Evolutionary conservation across 2,888 invertebrate genomes (phyloP), one percentile per base, ranked within the genome.

Genomic region (Diabrotica balteata): DNA sequence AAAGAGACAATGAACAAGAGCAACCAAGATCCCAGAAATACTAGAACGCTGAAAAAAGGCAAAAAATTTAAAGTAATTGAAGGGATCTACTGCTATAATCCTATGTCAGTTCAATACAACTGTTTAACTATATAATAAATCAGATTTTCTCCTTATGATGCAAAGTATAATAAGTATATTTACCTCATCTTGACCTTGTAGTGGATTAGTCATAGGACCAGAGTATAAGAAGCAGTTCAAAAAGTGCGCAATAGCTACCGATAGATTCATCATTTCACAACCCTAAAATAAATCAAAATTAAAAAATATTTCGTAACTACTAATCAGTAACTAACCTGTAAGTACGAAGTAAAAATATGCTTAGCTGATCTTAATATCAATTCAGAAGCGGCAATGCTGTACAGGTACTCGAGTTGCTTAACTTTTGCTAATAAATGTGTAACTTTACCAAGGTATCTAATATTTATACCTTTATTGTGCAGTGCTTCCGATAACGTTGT

Each of bases 381-480:
- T 83, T 99, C 98, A n/a, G 90, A 90, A 7, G 96, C 90, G 55
- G 95, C 93, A 78, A 98, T 96, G 73, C 92, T 91, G 87, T 97
- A 90, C 69, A 96, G 87, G 85, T 98, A 98, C 72, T 93, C 90
- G 65, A 98, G 87, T 73, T 91, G 90, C 66, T 92, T 90, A 78
- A 94, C 91, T 81, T 93, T 91, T 1, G 88, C 85, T 59, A 98
- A 86, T 82, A 93, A 90, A 69, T 90, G 89, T 55, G 94, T 92
- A 55, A 99, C 91, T 86, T 95, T 94, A 59, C 98, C 98, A 74
- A 99, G 87, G 84, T 99, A 99, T 67, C 98, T 90, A 74, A 98
- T 92, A 86, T 99, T 99, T 79, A 99, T 97, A 75, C 99, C 99
- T 73, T 95, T 91, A 76, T 92, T 93, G 85, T 99, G 99, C 83